Conservation (phyloP, 2,113 vertebrate species). For the Clarias gariepinus region DNA sequence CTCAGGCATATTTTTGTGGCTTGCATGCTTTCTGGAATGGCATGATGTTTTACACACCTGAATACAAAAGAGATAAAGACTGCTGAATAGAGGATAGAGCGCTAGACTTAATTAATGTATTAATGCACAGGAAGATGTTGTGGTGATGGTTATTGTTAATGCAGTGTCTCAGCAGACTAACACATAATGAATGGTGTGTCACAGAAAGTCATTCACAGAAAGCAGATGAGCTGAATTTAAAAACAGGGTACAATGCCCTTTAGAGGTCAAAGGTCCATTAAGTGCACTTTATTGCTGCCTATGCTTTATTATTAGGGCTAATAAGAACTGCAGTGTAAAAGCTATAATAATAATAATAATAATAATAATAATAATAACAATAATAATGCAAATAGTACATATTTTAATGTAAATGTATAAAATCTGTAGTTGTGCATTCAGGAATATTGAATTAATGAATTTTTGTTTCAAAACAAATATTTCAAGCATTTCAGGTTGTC, state of each 20-base stretch:
- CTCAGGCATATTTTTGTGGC: slow-evolving; percentile 14
- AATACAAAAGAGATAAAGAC: slow-evolving; percentile 45
- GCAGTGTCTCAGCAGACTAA: background rate
- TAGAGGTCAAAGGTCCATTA: slow-evolving; percentile 51
- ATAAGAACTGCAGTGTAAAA: background rate
- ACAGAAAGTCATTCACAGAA: background rate
- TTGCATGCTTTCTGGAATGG: slow-evolving; percentile 35
- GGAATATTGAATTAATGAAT: background rate
- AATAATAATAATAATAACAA: background rate
- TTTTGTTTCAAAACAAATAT: background rate
- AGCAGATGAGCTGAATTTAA: background rate
- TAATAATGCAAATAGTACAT: slow-evolving; percentile 49
- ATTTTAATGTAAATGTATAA: slow-evolving; percentile 7
- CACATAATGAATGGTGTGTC: background rate
- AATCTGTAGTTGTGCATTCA: background rate
- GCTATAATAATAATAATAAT: slow-evolving; percentile 9
- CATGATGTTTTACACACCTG: slow-evolving; percentile 33
- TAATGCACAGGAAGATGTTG: background rate
- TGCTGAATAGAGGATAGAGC: background rate
- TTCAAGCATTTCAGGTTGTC: background rate
- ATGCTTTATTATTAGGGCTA: slow-evolving; percentile 51
- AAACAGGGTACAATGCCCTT: background rate
- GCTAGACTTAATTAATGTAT: background rate
- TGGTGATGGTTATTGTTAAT: background rate
- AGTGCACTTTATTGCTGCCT: slow-evolving; percentile 57